Base-by-base conservation (phyloP, 1,140 invertebrate genomes). In the Neodiprion pinetum region DNA sequence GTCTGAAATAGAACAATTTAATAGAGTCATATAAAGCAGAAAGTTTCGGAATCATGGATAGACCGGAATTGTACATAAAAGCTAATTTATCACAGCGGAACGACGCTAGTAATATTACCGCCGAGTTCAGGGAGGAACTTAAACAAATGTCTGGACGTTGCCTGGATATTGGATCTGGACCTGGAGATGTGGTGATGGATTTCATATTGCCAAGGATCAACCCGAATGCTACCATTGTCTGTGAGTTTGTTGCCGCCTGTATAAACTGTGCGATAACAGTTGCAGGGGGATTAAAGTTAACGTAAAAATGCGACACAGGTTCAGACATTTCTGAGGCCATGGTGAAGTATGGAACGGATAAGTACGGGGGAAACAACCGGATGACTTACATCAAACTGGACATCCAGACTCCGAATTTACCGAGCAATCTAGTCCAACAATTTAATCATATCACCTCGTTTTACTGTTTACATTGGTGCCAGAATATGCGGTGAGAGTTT, bases 131-230 rank as follows among this genome's bases (percentile, higher is more conserved):
- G 4, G 90, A 91, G 48, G 88, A 88, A 65, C 85, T 95, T 1
- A 72, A 71, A 1, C 72, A 80, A 9, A 87, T 88, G 84, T 68
- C 78, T 12, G 88, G 88, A 0, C 80, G 66, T 70, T 86, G 85
- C n/a, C 86, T 96, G 72, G 95, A 97, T 80, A 90, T 96, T 17
- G 95, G 95, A 1, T 95, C 93, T 72, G 95, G 95, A 0, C 93
- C 94, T n/a, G 95, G 95, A 0, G 90, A 92, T 77, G 92, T 96
- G 7, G 94, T 94, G 0, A 89, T 90, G 12, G 89, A 92, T 28
- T 84, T 95, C 14, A 85, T 96, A 10, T 84, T 92, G 68, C 92
- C 92, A 1, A 87, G 90, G 74, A 79, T 96, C n/a, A 92, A 93
- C 21, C 67, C 67, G 0, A 81, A 85, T 1, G 78, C 82, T 0